Evolutionary conservation across 2,113 vertebrate species (phyloP).

Genomic region (Ctenodactylus gundi): DNA sequence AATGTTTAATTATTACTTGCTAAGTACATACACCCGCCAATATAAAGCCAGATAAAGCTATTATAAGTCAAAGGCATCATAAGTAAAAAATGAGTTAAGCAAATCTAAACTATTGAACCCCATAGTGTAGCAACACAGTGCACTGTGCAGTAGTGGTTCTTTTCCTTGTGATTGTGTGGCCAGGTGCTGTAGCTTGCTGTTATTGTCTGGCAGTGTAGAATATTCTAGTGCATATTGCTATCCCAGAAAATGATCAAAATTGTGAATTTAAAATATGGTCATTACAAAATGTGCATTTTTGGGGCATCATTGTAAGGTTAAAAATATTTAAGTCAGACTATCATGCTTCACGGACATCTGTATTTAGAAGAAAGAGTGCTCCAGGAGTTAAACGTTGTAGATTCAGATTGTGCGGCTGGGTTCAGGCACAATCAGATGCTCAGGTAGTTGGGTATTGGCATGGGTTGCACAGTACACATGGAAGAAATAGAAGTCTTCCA

Average conservation of each 20-base stretch:
- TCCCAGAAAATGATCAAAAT: background rate
- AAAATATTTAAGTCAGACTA: background rate
- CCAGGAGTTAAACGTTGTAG: background rate
- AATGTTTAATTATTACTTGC: background rate
- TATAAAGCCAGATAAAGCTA: background rate
- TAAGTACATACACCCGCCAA: background rate
- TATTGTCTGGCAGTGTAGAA: background rate
- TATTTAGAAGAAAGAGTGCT: background rate
- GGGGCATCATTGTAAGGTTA: background rate
- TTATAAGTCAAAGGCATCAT: background rate
- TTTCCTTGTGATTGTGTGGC: background rate
- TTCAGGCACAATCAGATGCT: background rate
- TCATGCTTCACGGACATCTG: background rate
- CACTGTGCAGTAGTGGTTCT: too few relatives aligned
- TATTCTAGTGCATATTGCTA: background rate
- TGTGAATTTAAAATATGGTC: background rate
- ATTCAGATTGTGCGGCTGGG: too few relatives aligned
- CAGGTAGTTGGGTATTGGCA: background rate
- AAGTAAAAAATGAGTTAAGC: background rate
- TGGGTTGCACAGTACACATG: background rate
- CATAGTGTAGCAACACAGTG: too few relatives aligned
- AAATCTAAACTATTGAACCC: background rate
- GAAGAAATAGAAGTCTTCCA: background rate
- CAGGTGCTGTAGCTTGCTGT: background rate
- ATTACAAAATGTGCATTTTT: background rate